Evolutionary conservation across 2,888 invertebrate species (phyloP).

Genomic region (Sthenelais limicola): DNA sequence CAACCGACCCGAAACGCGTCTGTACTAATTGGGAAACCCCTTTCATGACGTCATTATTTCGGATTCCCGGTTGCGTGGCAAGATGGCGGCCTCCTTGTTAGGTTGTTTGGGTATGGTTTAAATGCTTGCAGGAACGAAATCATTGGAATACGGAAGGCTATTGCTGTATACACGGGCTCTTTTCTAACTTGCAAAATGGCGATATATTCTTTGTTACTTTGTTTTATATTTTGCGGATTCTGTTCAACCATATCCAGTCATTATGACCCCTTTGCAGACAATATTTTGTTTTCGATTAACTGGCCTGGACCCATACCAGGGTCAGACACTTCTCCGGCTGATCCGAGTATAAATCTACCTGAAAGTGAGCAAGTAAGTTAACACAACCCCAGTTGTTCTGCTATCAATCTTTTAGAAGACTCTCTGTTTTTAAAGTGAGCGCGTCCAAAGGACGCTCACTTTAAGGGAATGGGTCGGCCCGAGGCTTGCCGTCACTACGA

Average conservation of each 20-base stretch:
- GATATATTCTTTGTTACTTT: background rate
- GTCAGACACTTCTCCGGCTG: background rate
- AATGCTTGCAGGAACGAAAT: no score
- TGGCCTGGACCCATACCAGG: constrained; percentile 45
- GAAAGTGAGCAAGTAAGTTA: background rate
- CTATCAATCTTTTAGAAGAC: no score
- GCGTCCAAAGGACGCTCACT: no score
- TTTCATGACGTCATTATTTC: constrained; percentile 10
- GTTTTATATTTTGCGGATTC: background rate
- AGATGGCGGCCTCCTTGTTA: constrained; percentile 29
- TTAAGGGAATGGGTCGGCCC: no score
- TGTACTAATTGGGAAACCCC: no score
- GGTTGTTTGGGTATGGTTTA: constrained; percentile 6
- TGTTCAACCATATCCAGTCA: background rate
- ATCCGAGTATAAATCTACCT: background rate
- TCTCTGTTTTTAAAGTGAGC: no score
- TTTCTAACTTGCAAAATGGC: constrained; percentile 6
- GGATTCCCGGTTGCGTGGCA: constrained; percentile 10
- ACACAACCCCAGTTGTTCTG: no score
- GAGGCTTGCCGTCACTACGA: no score
- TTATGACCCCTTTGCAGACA: constrained; percentile 47
- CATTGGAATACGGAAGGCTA: background rate
- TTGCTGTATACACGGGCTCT: background rate
- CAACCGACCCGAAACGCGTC: no score
- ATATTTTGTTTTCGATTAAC: constrained; percentile 45